phyloP scores from a whole-genome alignment of 2,888 invertebrate genomes.

The Acrobasis repandana region DNA sequence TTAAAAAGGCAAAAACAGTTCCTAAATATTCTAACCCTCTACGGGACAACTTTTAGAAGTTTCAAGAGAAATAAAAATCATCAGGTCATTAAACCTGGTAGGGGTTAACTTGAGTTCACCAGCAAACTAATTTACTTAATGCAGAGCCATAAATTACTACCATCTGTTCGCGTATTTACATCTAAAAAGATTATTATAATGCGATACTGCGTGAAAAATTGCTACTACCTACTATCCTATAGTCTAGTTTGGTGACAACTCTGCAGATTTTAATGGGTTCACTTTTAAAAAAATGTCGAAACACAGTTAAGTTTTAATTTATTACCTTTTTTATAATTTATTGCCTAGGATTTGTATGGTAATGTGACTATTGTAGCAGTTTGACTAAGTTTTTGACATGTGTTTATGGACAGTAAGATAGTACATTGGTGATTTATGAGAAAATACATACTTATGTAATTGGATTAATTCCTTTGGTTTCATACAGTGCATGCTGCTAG shows the following conservation, averaged over 20 bases:
- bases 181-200: slow-evolving; percentile 6
- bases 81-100: slow-evolving; percentile 27
- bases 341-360: no score
- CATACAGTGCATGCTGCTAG: no score
- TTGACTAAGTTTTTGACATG: no score
- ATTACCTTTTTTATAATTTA: slow-evolving; percentile 3
- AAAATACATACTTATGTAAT: no score
- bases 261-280: slow-evolving; percentile 2
- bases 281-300: not conserved
- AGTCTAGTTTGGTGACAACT: not conserved
- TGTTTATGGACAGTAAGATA: no score
- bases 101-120: slow-evolving; percentile 26
- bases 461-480: no score
- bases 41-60: slow-evolving; percentile 21
- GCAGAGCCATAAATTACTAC: slow-evolving; percentile 24
- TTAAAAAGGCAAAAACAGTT: not conserved
- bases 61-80: slow-evolving; percentile 19
- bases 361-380: not conserved
- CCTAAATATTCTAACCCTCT: slow-evolving; percentile 16
- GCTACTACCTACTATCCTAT: not conserved
- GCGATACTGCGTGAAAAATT: slow-evolving; percentile 27
- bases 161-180: slow-evolving; percentile 2
- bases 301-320: slow-evolving; percentile 36
- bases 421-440: no score
- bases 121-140: slow-evolving; percentile 25